Evolutionary conservation across 2,888 invertebrate genomes (phyloP), one percentile per base, ranked within the genome.

Genomic region (Ichneumoninae sp.): DNA sequence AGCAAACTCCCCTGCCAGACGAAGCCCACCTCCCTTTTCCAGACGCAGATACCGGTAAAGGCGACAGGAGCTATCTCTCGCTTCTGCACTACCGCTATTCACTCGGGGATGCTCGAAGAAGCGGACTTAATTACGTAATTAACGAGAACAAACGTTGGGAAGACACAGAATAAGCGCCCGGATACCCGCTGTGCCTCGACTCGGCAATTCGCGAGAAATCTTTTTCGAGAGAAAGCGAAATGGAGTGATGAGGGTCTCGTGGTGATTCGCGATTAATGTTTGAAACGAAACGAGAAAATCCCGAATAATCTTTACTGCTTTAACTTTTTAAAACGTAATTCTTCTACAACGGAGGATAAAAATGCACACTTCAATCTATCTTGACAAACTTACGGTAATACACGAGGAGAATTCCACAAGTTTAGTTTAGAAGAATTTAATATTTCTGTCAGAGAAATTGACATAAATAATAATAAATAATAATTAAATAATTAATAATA

Each of bases 1-100:
- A 79, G 84, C 80, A 80, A 88, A 87, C 89, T 89, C 85, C 83
- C 84, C 75, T 83, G 86, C 86, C 83, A 71, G 83, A 80, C 83
- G 75, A 86, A 80, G 85, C 70, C 33, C 87, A 66, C 79, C 50
- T 75, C 66, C 52, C 72, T 60, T 62, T 78, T 68, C 50, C 50
- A 54, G 69, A 69, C 26, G 52, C 72, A 70, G 80, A 47, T 78
- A 78, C 19, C 69, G 30, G 57, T 60, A 44, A 54, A 65, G n/a
- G 52, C 66, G 60, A 30, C 69, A 26, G 13, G 47, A 6, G 72
- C 22, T 47, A 75, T 65, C 75, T 66, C n/a, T 19, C 36, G 52
- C 50, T 75, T 65, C 65, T 36, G 36, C 57, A 52, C 74, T 30
- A 33, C 40, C 62, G 70, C 57, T 75, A 75, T 72, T 69, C 81